These are phyloP conservation scores for Maconellicoccus hirsutus DNA, from an alignment of 1,140 invertebrate species.

Conservation along the genomic window DNA sequence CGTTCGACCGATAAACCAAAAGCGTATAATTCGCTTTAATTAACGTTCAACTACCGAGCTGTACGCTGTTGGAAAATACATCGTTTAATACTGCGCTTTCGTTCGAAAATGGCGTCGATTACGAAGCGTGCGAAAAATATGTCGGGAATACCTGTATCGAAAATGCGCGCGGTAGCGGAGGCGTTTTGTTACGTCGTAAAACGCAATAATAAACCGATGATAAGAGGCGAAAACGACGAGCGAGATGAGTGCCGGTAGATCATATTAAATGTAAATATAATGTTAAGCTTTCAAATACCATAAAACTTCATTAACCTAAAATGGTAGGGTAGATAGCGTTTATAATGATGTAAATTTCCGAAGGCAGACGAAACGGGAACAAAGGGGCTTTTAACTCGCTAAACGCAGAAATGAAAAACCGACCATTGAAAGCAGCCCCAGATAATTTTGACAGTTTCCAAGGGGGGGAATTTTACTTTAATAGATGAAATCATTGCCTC, in stretches of 20 bases:
- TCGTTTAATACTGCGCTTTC: too few species aligned
- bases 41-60: too few species aligned
- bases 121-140: too few species aligned
- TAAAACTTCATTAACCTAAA: conserved; percentile 18
- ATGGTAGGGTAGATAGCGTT: neutral
- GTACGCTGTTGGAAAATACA: too few species aligned
- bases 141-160: too few species aligned
- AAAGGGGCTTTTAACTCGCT: conserved; percentile 9
- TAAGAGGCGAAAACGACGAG: neutral
- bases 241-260: neutral
- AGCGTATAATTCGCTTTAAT: too few species aligned
- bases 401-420: conserved; percentile 8
- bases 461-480: conserved; percentile 15
- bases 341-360: neutral
- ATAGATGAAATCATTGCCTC: conserved; percentile 20
- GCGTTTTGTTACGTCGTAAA: too few species aligned
- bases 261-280: conserved; percentile 13
- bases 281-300: conserved; percentile 16
- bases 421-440: conserved; percentile 13
- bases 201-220: neutral
- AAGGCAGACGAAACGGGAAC: neutral
- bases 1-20: too few species aligned
- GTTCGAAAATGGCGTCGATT: too few species aligned
- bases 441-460: conserved; percentile 20
- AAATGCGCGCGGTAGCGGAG: too few species aligned